Percentiles rank a stretch among this genome's conserved stretches.
phyloP scores from a whole-genome alignment of 2,113 vertebrate species.

The Nesoenas mayeri region DNA sequence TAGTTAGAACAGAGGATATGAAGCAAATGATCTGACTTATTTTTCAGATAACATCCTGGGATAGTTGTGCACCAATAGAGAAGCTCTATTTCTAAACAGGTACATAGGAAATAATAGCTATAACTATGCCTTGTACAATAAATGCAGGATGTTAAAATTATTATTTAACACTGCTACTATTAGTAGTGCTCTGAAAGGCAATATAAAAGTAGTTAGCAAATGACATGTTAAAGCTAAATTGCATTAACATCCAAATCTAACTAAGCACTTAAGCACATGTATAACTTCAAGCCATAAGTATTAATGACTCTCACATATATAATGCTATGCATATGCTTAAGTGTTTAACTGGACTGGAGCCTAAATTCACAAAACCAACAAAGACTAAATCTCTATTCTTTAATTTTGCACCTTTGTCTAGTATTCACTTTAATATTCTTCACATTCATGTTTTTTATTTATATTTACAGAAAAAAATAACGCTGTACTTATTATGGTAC shows the following conservation, averaged over 20 bases:
- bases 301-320: not conserved
- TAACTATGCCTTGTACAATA: not conserved
- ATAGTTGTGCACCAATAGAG: not conserved
- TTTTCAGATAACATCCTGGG: not conserved
- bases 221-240: not conserved
- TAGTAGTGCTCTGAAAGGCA: not conserved
- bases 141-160: not conserved
- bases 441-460: not conserved
- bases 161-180: not conserved
- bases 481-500: not conserved
- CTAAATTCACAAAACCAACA: not conserved
- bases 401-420: not conserved
- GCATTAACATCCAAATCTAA: not conserved
- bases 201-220: not conserved
- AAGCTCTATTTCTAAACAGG: not conserved
- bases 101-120: not conserved
- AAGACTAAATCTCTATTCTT: not conserved
- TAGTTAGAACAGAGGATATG: not conserved
- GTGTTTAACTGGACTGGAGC: slow-evolving; percentile 10
- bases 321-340: not conserved
- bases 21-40: not conserved
- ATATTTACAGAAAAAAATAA: not conserved
- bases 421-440: not conserved
- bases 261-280: slow-evolving; percentile 3
- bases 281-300: not conserved